A percentile compares a stretch with the other conserved stretches of the same genome.
Conservation (phyloP, 2,113 vertebrate species). For the Caranx ignobilis region DNA sequence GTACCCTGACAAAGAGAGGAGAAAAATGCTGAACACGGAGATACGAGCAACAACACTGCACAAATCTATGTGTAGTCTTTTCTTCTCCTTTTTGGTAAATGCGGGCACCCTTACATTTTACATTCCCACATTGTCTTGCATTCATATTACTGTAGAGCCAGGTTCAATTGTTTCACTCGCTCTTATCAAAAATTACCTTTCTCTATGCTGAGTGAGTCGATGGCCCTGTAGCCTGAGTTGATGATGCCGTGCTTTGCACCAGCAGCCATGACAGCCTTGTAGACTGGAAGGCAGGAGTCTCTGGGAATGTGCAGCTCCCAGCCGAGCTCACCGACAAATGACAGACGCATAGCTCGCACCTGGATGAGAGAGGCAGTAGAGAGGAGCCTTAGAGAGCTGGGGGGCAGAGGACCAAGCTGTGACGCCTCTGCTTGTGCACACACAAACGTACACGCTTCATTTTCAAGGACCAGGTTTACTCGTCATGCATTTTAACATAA, state of each 20-base stretch:
- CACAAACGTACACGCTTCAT: conserved; percentile 17
- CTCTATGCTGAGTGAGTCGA: conserved; percentile 97
- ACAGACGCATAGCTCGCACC: conserved; percentile 93
- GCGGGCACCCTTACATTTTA: too few species aligned
- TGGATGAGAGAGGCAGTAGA: not conserved
- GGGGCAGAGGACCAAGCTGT: conserved; percentile 26
- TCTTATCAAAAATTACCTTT: conserved; percentile 86
- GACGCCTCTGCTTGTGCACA: conserved; percentile 5
- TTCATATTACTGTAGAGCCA: not conserved
- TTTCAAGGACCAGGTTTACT: conserved; percentile 28
- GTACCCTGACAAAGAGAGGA: conserved; percentile 85
- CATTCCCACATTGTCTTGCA: not conserved
- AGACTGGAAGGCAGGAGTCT: conserved; percentile 89
- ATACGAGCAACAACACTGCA: not conserved
- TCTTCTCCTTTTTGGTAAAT: too few species aligned
- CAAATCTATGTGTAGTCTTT: too few species aligned
- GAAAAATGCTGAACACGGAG: not conserved
- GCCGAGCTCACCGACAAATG: conserved; percentile 95
- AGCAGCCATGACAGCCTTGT: conserved; percentile 89
- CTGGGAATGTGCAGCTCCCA: conserved; percentile 96
- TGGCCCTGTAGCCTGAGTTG: conserved; percentile 95
- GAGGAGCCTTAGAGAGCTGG: conserved; percentile 34
- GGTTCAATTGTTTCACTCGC: not conserved
- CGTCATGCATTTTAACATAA: conserved; percentile 39
- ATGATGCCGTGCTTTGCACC: conserved; percentile 88